phyloP scores from a whole-genome alignment of 2,113 vertebrate genomes.

The Rattus rattus region DNA sequence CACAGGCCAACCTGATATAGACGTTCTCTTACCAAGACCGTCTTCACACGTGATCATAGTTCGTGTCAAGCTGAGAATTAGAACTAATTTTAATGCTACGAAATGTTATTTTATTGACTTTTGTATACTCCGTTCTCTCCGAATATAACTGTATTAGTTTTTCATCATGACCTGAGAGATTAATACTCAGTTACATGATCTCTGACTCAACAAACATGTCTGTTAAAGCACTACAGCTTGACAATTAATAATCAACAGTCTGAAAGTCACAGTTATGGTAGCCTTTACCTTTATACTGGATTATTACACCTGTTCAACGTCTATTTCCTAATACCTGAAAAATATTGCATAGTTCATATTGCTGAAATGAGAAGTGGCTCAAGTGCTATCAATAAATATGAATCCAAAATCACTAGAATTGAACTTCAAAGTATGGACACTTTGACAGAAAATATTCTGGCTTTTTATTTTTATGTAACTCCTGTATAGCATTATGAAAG shows the following conservation, averaged over 20 bases:
- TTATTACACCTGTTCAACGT: neutral
- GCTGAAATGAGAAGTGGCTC: neutral
- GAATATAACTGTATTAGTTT: neutral
- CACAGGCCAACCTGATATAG: neutral
- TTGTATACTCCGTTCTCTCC: neutral
- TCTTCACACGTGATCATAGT: neutral
- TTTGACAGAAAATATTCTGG: neutral
- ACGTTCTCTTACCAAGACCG: too few species aligned
- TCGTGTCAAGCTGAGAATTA: neutral
- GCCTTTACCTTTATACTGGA: neutral
- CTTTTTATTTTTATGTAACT: neutral
- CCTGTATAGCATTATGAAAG: neutral
- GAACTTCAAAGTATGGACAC: neutral
- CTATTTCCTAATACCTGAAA: neutral
- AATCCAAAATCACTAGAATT: neutral
- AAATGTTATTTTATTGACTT: neutral
- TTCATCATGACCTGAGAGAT: neutral
- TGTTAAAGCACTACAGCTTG: neutral
- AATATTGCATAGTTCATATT: neutral
- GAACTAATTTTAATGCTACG: neutral
- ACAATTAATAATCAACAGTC: neutral
- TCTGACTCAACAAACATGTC: neutral
- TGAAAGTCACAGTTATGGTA: neutral
- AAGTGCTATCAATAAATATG: neutral
- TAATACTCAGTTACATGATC: neutral